Conservation (phyloP, 2,113 vertebrate genomes). For the Myanophis thanlyinensis region DNA sequence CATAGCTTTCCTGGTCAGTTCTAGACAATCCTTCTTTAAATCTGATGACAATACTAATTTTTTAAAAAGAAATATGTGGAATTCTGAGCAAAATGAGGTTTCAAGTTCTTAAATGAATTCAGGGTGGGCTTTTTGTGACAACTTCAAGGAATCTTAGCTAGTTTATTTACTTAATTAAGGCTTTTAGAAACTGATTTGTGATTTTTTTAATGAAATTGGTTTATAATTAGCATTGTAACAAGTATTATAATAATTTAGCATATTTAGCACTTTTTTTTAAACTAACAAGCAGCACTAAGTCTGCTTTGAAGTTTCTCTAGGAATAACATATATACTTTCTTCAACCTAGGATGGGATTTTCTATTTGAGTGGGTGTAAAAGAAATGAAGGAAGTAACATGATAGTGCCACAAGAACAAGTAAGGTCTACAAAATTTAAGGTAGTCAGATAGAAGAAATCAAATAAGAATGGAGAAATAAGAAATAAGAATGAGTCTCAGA, state of each 20-base stretch:
- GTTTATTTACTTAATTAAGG: background rate
- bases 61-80: background rate
- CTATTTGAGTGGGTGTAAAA: background rate
- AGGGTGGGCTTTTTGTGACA: background rate
- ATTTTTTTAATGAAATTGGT: background rate
- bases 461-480: background rate
- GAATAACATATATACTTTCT: background rate
- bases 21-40: background rate
- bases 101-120: background rate
- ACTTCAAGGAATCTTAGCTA: background rate
- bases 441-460: background rate
- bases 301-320: background rate
- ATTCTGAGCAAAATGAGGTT: background rate
- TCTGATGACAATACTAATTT: background rate
- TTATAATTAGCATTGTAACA: background rate
- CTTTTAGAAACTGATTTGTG: background rate
- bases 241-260: background rate
- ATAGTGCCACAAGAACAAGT: background rate
- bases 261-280: background rate
- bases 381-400: background rate
- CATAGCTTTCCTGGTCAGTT: background rate
- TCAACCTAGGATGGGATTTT: background rate
- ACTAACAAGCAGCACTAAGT: background rate
- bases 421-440: background rate
- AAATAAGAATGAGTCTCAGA: background rate